These are phyloP conservation scores for Drosophila demipolita DNA, from an alignment of 2,888 invertebrate genomes.

Conservation along the genomic window DNA sequence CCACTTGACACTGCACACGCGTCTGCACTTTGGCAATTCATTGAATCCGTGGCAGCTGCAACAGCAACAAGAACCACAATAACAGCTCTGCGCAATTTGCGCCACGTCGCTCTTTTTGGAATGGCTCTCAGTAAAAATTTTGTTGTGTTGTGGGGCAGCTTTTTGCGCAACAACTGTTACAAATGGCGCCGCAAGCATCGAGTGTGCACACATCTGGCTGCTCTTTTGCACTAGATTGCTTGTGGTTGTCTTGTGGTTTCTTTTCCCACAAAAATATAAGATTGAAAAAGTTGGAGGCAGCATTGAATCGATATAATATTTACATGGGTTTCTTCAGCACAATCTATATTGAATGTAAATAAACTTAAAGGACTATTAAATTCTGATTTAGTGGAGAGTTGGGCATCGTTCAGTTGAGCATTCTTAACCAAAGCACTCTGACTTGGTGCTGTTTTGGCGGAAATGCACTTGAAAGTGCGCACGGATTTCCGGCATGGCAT, in stretches of 20 bases:
- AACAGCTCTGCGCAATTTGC: constrained; percentile 47
- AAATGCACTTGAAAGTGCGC: constrained; percentile 71
- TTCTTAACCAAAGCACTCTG: background rate
- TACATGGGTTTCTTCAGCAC: background rate
- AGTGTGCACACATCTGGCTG: constrained; percentile 13
- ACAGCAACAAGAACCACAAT: constrained; percentile 5
- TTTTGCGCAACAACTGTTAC: constrained; percentile 36
- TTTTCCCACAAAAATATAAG: too few relatives aligned
- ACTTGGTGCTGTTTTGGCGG: constrained; percentile 47
- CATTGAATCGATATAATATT: background rate
- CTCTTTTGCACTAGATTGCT: background rate
- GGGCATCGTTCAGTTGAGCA: background rate
- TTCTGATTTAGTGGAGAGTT: background rate
- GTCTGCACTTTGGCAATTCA: constrained; percentile 49
- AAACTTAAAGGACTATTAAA: background rate
- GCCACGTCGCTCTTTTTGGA: constrained; percentile 30
- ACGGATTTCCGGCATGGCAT: constrained; percentile 65
- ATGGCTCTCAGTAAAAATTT: constrained; percentile 35
- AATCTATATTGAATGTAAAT: background rate
- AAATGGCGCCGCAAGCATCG: constrained; percentile 51
- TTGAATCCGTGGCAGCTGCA: constrained; percentile 26
- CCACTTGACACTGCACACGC: constrained; percentile 41
- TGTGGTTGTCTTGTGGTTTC: constrained; percentile 2
- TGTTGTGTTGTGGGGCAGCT: constrained; percentile 37
- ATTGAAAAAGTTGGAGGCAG: background rate